A percentile compares a stretch with the other conserved stretches of the same genome.
Evolutionary conservation across 2,113 vertebrate genomes (phyloP).

Genomic region (Dipodomys merriami): DNA sequence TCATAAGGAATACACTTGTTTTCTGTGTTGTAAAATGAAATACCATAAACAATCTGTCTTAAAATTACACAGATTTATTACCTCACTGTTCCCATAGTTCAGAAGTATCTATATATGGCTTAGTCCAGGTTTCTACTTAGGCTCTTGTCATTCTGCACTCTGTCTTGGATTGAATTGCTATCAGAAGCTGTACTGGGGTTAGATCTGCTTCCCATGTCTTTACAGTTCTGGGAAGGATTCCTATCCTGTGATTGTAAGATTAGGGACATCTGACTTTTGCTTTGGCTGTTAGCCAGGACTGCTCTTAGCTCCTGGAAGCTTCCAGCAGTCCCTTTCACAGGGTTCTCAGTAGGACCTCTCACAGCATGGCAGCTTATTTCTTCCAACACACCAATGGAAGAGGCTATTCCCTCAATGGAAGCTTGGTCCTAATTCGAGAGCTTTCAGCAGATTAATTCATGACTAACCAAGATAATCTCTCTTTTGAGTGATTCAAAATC

Average conservation of each 20-base stretch:
- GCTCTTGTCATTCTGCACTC: not conserved
- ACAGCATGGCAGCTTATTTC: not conserved
- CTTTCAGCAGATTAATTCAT: not conserved
- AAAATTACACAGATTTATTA: not conserved
- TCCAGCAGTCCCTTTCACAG: not conserved
- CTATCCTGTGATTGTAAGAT: not conserved
- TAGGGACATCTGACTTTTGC: not conserved
- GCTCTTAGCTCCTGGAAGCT: not conserved
- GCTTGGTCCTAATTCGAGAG: not conserved
- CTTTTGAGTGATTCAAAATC: conserved; percentile 26
- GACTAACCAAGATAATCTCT: not conserved
- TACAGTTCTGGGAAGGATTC: not conserved
- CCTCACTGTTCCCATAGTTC: not conserved
- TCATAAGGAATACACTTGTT: not conserved
- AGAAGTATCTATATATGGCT: not conserved
- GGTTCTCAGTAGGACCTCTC: not conserved
- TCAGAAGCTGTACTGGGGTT: not conserved
- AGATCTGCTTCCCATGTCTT: not conserved
- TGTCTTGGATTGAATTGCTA: not conserved
- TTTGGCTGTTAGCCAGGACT: not conserved
- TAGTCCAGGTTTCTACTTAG: not conserved
- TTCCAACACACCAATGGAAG: not conserved
- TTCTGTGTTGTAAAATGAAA: too few relatives aligned
- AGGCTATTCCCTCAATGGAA: not conserved
- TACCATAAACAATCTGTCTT: too few relatives aligned